Evolutionary conservation across 2,113 vertebrate genomes (phyloP).

Genomic region (Brachionichthys hirsutus): DNA sequence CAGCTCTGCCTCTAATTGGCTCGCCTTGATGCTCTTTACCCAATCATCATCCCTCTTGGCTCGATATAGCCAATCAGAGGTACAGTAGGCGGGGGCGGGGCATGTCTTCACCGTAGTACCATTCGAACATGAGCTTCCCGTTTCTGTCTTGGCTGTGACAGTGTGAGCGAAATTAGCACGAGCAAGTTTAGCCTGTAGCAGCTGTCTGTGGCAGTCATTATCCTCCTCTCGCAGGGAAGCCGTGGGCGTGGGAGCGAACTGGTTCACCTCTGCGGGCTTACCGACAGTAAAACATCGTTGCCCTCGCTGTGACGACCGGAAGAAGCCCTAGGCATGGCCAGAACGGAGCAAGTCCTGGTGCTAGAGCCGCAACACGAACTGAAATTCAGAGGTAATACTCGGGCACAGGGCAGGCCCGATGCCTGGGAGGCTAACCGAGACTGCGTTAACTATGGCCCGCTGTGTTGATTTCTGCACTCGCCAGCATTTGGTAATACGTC

Average conservation of each 20-base stretch:
- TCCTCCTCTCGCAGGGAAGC: conserved; percentile 5
- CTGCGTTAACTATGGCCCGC: neutral
- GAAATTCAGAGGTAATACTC: conserved; percentile 85
- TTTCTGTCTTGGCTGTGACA: conserved; percentile 30
- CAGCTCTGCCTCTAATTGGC: too few species aligned
- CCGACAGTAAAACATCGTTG: conserved; percentile 18
- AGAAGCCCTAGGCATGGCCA: conserved; percentile 83
- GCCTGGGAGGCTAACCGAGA: conserved; percentile 3
- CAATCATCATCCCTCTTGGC: too few species aligned
- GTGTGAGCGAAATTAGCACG: conserved; percentile 53
- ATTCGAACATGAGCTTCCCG: neutral
- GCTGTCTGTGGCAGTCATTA: conserved; percentile 61
- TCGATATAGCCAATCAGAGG: too few species aligned
- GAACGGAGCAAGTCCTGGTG: conserved; percentile 85
- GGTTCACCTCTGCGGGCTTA: conserved; percentile 26
- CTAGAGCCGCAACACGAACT: conserved; percentile 89
- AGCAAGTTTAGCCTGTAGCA: conserved; percentile 54
- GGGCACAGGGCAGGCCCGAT: conserved; percentile 56
- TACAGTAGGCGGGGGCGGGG: too few species aligned
- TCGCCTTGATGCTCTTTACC: too few species aligned
- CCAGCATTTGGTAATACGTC: too few species aligned
- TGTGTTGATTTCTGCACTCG: neutral
- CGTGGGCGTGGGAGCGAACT: conserved; percentile 28
- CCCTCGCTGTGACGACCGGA: conserved; percentile 51
- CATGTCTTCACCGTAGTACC: too few species aligned